These are phyloP conservation scores for Callosobruchus maculatus DNA, from an alignment of 2,888 invertebrate species.

Conservation along the genomic window DNA sequence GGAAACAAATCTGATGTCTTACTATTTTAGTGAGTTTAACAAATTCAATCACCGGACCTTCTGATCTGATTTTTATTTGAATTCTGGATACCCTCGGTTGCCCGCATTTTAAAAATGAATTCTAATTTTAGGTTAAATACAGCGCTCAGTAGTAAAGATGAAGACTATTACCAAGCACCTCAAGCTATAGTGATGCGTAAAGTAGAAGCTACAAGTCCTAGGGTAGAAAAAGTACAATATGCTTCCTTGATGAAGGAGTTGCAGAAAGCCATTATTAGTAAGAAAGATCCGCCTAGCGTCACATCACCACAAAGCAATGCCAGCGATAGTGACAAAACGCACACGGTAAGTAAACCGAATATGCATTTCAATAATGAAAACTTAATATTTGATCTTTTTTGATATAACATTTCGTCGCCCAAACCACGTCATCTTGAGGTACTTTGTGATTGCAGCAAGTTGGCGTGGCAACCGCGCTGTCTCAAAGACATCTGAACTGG, in stretches of 20 bases:
- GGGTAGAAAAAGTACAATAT: slow-evolving; percentile 50
- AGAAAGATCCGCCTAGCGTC: slow-evolving; percentile 40
- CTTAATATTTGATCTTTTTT: too few species aligned
- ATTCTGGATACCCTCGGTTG: too few species aligned
- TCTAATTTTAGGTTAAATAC: slow-evolving; percentile 21
- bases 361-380: neutral
- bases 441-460: too few species aligned
- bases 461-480: too few species aligned
- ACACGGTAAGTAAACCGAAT: neutral
- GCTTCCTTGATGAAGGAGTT: slow-evolving; percentile 52
- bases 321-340: slow-evolving; percentile 30
- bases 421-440: too few species aligned
- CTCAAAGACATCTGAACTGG: too few species aligned
- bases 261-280: slow-evolving; percentile 47
- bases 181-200: slow-evolving; percentile 37
- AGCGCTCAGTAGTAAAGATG: slow-evolving; percentile 19
- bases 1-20: too few species aligned
- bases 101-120: too few species aligned
- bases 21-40: too few species aligned
- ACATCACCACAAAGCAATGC: slow-evolving; percentile 41
- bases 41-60: too few species aligned
- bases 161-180: slow-evolving; percentile 38
- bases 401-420: too few species aligned
- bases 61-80: too few species aligned
- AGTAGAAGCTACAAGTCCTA: slow-evolving; percentile 39